Percentiles rank a stretch among this genome's conserved stretches.
Evolutionary conservation across 2,113 vertebrate species (phyloP).

Genomic region (Eurystomus gularis): DNA sequence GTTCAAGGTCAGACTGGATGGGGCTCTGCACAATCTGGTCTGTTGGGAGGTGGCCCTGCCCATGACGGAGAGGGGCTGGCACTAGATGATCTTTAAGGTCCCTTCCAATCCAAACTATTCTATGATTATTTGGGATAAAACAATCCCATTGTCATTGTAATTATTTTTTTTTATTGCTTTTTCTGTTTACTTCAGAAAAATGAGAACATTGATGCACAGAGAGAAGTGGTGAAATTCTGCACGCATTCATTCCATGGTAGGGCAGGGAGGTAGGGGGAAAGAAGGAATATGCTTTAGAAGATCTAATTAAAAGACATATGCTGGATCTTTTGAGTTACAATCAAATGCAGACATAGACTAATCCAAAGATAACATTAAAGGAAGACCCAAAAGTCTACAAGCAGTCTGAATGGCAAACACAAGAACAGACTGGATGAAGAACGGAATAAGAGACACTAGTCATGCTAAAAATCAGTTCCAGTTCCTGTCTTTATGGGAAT

Average conservation of each 20-base stretch:
- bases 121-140: background rate
- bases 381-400: background rate
- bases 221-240: background rate
- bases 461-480: background rate
- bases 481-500: background rate
- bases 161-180: background rate
- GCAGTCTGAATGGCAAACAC: background rate
- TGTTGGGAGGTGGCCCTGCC: too few relatives aligned
- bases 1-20: too few relatives aligned
- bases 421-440: background rate
- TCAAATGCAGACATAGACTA: background rate
- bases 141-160: too few relatives aligned
- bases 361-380: background rate
- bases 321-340: background rate
- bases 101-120: too few relatives aligned
- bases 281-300: background rate
- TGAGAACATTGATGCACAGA: background rate
- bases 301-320: background rate
- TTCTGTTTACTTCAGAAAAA: background rate
- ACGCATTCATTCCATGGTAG: background rate
- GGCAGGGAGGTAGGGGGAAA: background rate
- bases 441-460: background rate
- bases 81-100: too few relatives aligned
- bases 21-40: too few relatives aligned
- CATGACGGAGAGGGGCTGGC: too few relatives aligned